Base-by-base conservation (phyloP, 1,140 invertebrate species). In the Chironomus tepperi region DNA sequence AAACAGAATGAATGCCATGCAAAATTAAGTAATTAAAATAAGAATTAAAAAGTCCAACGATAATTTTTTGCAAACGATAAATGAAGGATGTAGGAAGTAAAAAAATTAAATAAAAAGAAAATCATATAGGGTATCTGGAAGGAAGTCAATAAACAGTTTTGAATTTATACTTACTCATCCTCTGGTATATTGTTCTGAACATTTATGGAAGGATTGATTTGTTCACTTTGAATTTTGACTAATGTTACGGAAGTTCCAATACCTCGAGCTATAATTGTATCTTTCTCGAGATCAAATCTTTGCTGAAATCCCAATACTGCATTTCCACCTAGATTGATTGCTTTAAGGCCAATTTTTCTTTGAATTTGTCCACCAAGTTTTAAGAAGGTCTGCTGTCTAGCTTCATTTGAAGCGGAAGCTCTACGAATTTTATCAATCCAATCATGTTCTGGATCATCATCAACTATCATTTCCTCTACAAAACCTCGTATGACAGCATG, bases 371-470 rank as follows among this genome's bases (percentile, higher is more conserved):
- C 96, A 75, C 95, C 96, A 3, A 99, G 85, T 83, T 98, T 98
- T 57, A 95, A 93, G 85, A 99, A 98, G 8, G 97, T 87, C 0
- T 95, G 94, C 84, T 98, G 97, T 73, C 97, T 83, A 0, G 96
- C 96, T 85, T 98, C 97, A 82, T 99, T 99, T 0, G 96, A 97
- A 3, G 97, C 95, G 76, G 97, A 84, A 2, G 96, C 95, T 7
- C 96, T 98, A 77, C 97, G 86, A 77, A 99, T 98, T 85, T 98
- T 98, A 81, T 99, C 97, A 76, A 98, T 98, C 96, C 96, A 98
- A 81, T 98, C 96, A 83, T 98, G 98, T 81, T 99, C 97, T 0
- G 97, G 97, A 84, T 99, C 97, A 81, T 98, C 96, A 81, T 96
- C 96, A 1, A 98, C 93, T n/a, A 98, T 92, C 75, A 98, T 82